These are phyloP conservation scores for Helicoverpa zea DNA, from an alignment of 1,140 invertebrate species.

Conservation along the genomic window DNA sequence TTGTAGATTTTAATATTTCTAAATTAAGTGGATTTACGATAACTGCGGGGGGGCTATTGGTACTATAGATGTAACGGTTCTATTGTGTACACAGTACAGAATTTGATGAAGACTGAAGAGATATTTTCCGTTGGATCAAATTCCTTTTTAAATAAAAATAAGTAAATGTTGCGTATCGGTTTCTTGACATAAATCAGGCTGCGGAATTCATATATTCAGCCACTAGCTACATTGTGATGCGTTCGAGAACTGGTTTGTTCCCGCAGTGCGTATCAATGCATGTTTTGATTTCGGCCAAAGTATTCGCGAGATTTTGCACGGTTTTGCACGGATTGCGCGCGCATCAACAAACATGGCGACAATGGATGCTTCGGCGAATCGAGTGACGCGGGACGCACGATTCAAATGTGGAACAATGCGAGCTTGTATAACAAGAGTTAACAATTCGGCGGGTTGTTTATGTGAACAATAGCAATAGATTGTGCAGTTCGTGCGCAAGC, in stretches of 20 bases:
- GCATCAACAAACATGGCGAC: slow-evolving; percentile 81
- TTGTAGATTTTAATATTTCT: slow-evolving; percentile 58
- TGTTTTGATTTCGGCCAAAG: slow-evolving; percentile 70
- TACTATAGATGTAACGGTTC: slow-evolving; percentile 21
- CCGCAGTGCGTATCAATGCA: slow-evolving; percentile 60
- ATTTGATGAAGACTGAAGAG: not conserved
- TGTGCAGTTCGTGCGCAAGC: slow-evolving; percentile 62
- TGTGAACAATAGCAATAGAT: slow-evolving; percentile 76
- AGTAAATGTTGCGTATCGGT: not conserved
- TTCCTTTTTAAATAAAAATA: slow-evolving; percentile 40
- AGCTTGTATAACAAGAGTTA: slow-evolving; percentile 76
- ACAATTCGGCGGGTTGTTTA: slow-evolving; percentile 77
- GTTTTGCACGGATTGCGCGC: slow-evolving; percentile 69
- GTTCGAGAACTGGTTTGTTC: slow-evolving; percentile 72
- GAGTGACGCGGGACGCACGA: slow-evolving; percentile 73
- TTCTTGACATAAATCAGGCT: slow-evolving; percentile 36
- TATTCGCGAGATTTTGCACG: slow-evolving; percentile 77
- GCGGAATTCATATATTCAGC: slow-evolving; percentile 61
- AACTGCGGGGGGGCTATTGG: slow-evolving; percentile 45
- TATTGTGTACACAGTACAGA: not conserved
- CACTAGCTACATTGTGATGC: slow-evolving; percentile 48
- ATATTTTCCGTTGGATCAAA: not conserved
- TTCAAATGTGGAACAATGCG: slow-evolving; percentile 83
- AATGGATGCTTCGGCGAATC: slow-evolving; percentile 82
- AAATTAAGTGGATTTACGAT: slow-evolving; percentile 58